Evolutionary conservation across 2,888 invertebrate genomes (phyloP).

Genomic region (Mellilla xanthometata): DNA sequence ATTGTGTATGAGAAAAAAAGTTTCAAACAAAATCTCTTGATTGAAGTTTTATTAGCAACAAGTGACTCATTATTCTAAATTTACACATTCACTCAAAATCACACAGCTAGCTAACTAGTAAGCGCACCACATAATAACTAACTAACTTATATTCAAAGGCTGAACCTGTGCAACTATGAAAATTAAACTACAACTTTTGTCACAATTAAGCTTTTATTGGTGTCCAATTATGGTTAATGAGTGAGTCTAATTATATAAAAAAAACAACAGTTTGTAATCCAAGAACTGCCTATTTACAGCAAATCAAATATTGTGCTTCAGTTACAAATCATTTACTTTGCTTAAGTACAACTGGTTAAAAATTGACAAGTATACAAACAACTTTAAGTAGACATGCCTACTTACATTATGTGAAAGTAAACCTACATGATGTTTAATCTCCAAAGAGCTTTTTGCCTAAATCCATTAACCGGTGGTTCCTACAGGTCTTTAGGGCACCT

Average conservation of each 20-base stretch:
- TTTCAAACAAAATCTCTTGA: neutral
- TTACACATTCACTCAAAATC: slow-evolving; percentile 3
- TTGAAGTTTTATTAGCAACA: neutral
- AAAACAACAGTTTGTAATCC: slow-evolving; percentile 30
- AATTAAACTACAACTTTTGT: slow-evolving; percentile 37
- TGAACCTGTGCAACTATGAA: slow-evolving; percentile 16
- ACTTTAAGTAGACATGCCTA: slow-evolving; percentile 40
- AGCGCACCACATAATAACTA: slow-evolving; percentile 8
- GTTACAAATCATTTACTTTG: slow-evolving; percentile 6
- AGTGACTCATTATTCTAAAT: neutral
- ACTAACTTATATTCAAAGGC: neutral
- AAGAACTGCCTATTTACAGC: slow-evolving; percentile 41
- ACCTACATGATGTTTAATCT: slow-evolving; percentile 80
- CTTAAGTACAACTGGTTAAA: slow-evolving; percentile 42
- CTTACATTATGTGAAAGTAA: slow-evolving; percentile 31
- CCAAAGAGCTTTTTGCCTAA: slow-evolving; percentile 94
- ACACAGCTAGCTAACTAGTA: slow-evolving; percentile 17
- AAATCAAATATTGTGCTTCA: slow-evolving; percentile 20
- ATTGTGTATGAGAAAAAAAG: too few species aligned
- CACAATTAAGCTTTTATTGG: slow-evolving; percentile 43
- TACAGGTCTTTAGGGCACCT: slow-evolving; percentile 91
- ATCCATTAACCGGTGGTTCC: slow-evolving; percentile 94
- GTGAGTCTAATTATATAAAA: slow-evolving; percentile 18
- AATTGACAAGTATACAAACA: slow-evolving; percentile 32
- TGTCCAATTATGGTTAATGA: slow-evolving; percentile 30